These are phyloP conservation scores for Parapsyche elsis DNA, from an alignment of 1,140 invertebrate genomes.

Conservation along the genomic window DNA sequence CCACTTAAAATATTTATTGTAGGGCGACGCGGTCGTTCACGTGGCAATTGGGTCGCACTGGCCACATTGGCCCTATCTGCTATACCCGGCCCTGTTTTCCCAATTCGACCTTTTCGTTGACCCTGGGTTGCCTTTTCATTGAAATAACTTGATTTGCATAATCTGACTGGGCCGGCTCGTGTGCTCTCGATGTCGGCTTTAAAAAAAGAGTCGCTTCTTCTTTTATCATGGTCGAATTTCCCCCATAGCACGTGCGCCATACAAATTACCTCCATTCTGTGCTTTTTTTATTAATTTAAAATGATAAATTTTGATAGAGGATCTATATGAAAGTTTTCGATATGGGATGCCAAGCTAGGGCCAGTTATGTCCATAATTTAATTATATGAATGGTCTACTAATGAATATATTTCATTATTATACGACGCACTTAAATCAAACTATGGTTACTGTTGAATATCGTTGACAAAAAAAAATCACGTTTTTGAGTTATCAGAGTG, in stretches of 20 bases:
- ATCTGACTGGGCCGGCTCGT: conserved; percentile 22
- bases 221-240: conserved; percentile 7
- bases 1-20: conserved; percentile 38
- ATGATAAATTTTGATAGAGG: too few relatives aligned
- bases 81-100: conserved; percentile 2
- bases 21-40: background rate
- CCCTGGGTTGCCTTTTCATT: conserved; percentile 36
- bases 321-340: too few relatives aligned
- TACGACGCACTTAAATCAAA: too few relatives aligned
- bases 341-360: too few relatives aligned
- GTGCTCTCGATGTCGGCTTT: background rate
- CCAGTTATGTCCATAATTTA: too few relatives aligned
- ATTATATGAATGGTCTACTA: too few relatives aligned
- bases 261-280: background rate
- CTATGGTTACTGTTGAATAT: too few relatives aligned
- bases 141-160: conserved; percentile 44
- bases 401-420: too few relatives aligned
- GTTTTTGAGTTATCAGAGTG: too few relatives aligned
- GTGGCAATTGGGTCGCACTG: background rate
- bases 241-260: conserved; percentile 24
- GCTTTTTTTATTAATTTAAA: too few relatives aligned
- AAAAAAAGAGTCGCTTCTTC: background rate
- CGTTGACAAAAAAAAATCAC: too few relatives aligned
- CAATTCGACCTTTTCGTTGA: conserved; percentile 27
- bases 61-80: background rate